Conservation (phyloP, 2,888 invertebrate species). For the Fabriciana adippe region DNA sequence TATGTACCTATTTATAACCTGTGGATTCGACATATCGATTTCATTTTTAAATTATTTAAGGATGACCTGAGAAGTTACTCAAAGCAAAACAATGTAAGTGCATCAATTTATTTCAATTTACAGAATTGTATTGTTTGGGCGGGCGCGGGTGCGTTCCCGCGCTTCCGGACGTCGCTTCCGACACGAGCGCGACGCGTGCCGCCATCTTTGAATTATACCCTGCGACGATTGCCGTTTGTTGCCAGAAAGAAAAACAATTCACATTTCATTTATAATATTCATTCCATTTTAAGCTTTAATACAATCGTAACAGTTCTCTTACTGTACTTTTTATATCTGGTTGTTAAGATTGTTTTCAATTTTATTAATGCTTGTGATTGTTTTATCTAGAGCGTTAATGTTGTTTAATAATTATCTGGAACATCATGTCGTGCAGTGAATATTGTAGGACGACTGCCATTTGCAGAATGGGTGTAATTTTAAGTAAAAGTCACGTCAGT, state of each 20-base stretch:
- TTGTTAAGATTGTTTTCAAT: constrained; percentile 27
- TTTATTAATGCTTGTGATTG: constrained; percentile 54
- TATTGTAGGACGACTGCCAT: constrained; percentile 57
- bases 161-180: constrained; percentile 73
- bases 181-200: constrained; percentile 76
- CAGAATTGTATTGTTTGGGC: constrained; percentile 73
- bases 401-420: constrained; percentile 76
- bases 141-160: constrained; percentile 66
- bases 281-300: constrained; percentile 43
- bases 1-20: not conserved
- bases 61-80: constrained; percentile 37
- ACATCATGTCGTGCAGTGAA: constrained; percentile 63
- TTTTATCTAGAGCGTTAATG: constrained; percentile 74
- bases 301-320: constrained; percentile 38
- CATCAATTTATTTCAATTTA: constrained; percentile 82
- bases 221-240: constrained; percentile 65
- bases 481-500: constrained; percentile 58
- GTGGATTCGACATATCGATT: constrained; percentile 20
- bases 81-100: constrained; percentile 63
- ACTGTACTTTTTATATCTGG: not conserved
- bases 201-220: constrained; percentile 77
- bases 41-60: constrained; percentile 35
- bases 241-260: constrained; percentile 59
- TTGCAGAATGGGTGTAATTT: constrained; percentile 64
- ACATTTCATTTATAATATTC: constrained; percentile 29